Percentiles rank a stretch among this genome's conserved stretches.
Evolutionary conservation across 2,113 vertebrate species (phyloP).

Genomic region (Zingel zingel): DNA sequence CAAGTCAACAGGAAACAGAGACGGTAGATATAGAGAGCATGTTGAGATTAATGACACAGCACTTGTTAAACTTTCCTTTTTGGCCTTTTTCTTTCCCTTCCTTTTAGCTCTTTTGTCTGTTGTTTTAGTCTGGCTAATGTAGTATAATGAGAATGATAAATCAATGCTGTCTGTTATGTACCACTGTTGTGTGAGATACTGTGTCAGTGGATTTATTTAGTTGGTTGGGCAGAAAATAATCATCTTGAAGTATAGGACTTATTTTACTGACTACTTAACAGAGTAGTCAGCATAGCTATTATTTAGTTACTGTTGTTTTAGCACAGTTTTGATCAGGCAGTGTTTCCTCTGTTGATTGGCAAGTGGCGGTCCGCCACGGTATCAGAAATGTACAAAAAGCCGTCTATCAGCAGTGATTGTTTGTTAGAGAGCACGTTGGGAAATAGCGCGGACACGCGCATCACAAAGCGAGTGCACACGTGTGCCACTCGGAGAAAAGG

Average conservation of each 20-base stretch:
- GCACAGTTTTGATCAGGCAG: neutral
- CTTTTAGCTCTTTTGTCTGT: slow-evolving; percentile 48
- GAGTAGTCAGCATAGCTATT: neutral
- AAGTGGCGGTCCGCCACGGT: too few species aligned
- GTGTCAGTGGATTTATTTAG: slow-evolving; percentile 28
- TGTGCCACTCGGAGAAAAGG: too few species aligned
- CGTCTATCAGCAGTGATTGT: too few species aligned
- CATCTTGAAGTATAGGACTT: neutral
- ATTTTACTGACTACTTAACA: slow-evolving; percentile 9
- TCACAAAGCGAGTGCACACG: too few species aligned
- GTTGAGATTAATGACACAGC: slow-evolving; percentile 58
- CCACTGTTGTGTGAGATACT: slow-evolving; percentile 28
- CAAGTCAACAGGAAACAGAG: slow-evolving; percentile 59
- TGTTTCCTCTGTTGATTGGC: too few species aligned
- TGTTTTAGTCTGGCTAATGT: slow-evolving; percentile 53
- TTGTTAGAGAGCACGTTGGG: too few species aligned
- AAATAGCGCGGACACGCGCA: too few species aligned
- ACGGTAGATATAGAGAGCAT: slow-evolving; percentile 40
- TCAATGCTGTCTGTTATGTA: slow-evolving; percentile 35
- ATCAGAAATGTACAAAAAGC: too few species aligned
- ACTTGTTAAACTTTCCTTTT: slow-evolving; percentile 54
- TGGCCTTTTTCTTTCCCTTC: slow-evolving; percentile 36
- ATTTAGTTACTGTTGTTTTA: neutral
- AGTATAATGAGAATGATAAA: slow-evolving; percentile 62
- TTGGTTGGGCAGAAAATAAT: slow-evolving; percentile 37